Evolutionary conservation across 2,113 vertebrate species (phyloP), one percentile per base, ranked within the genome.

Genomic region (Sigmodon hispidus): DNA sequence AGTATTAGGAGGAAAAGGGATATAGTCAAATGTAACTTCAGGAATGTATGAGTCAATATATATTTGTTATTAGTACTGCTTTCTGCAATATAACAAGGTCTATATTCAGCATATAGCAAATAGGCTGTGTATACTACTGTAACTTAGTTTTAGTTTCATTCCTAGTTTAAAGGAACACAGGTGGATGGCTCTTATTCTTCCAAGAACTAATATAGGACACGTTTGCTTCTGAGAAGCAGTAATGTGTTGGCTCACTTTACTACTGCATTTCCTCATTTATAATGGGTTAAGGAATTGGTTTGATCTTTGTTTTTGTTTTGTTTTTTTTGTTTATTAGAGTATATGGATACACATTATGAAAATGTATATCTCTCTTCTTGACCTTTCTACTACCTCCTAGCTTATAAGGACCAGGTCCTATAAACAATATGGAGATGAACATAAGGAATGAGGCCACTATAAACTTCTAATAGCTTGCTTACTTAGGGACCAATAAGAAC

Each of bases 301-400:
- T 95, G 86, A 65, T 75, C 29, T 89, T 93, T 55, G 16, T 50
- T 17, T 76, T 52, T 34, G 4, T 63, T 75, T 48, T 69, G 4
- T 63, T 75, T 48, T 69, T 79, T 91, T 63, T 70, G 7, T 72
- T 45, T 48, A 5, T 59, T 70, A 89, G 22, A 34, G 5, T 93
- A 15, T 94, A 17, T 93, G 93, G 73, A 88, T 67, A 43, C 36
- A 65, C 88, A 45, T 17, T 89, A 36, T 22, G 76, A 10, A 85
- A 85, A 21, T 91, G 10, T 31, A 10, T 88, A 88, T 65, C 55
- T 87, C 90, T 93, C n/a, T 31, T 29, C 80, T 92, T 88, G 70
- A 92, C 83, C 86, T 95, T 90, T 94, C 92, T 43, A 88, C 55
- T 36, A 59, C 1, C 89, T 4, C 15, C 87, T 72, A 52, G 75